These are phyloP conservation scores for Aleiodes alternator DNA, from an alignment of 2,888 invertebrate genomes.

Conservation along the genomic window DNA sequence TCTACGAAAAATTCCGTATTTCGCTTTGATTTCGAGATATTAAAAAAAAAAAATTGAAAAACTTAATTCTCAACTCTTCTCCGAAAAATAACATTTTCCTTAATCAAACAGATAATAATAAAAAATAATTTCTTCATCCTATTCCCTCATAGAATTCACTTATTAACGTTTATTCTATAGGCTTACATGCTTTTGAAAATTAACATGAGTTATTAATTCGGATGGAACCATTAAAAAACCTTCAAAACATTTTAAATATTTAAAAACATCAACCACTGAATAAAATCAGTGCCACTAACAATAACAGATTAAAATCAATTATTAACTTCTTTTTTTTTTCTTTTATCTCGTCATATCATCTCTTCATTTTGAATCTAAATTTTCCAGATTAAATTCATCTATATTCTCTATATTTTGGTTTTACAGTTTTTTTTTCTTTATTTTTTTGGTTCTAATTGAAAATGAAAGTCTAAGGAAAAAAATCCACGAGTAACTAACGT, in stretches of 20 bases:
- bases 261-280: conserved; percentile 23
- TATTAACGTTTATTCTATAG: background rate
- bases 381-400: conserved; percentile 20
- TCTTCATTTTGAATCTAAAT: conserved; percentile 2
- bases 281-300: conserved; percentile 19
- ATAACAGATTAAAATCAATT: conserved; percentile 17
- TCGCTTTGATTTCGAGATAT: too few species aligned
- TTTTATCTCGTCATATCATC: background rate
- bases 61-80: too few species aligned
- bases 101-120: conserved; percentile 10
- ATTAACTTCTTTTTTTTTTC: background rate
- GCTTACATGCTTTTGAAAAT: background rate
- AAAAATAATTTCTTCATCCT: background rate
- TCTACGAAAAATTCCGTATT: too few species aligned
- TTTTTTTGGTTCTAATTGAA: conserved; percentile 32
- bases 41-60: too few species aligned
- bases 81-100: background rate
- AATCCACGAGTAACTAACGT: conserved; percentile 17
- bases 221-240: conserved; percentile 17
- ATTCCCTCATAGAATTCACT: background rate
- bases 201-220: conserved; percentile 11
- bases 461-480: conserved; percentile 18
- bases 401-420: conserved; percentile 31
- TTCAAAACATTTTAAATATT: conserved; percentile 14
- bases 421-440: conserved; percentile 3